A percentile compares a stretch with the other conserved stretches of the same genome.
These are phyloP conservation scores for Anthoptus insignis DNA, from an alignment of 2,888 invertebrate genomes.

Conservation along the genomic window DNA sequence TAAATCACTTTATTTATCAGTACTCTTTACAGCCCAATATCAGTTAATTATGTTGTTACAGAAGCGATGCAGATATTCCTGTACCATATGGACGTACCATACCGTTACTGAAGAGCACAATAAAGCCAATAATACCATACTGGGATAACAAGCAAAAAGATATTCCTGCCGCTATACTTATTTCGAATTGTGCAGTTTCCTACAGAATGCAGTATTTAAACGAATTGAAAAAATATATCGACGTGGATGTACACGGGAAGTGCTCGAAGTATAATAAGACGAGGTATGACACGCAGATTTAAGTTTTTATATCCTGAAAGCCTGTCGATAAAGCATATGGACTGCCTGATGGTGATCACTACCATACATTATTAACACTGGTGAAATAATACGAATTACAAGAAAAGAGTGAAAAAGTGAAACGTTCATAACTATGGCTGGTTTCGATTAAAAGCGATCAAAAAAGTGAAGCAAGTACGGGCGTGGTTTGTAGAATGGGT, in stretches of 20 bases:
- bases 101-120: slow-evolving; percentile 50
- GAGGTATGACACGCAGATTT: slow-evolving; percentile 48
- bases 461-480: no score
- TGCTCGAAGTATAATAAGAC: slow-evolving; percentile 72
- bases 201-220: slow-evolving; percentile 83
- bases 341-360: no score
- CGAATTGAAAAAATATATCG: slow-evolving; percentile 86
- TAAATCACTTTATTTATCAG: no score
- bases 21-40: no score
- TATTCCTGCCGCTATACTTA: slow-evolving; percentile 83
- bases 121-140: slow-evolving; percentile 58
- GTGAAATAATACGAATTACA: no score
- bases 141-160: slow-evolving; percentile 77
- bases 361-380: no score
- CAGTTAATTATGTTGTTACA: slow-evolving; percentile 73
- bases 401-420: no score
- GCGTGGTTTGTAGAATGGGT: no score
- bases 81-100: slow-evolving; percentile 89
- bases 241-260: slow-evolving; percentile 85
- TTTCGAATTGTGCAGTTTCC: slow-evolving; percentile 85
- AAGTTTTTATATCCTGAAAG: background rate
- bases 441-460: no score
- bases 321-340: no score
- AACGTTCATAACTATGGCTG: no score
- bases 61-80: slow-evolving; percentile 89